Evolutionary conservation across 2,113 vertebrate genomes (phyloP).

Genomic region (Leptobrachium leishanense): DNA sequence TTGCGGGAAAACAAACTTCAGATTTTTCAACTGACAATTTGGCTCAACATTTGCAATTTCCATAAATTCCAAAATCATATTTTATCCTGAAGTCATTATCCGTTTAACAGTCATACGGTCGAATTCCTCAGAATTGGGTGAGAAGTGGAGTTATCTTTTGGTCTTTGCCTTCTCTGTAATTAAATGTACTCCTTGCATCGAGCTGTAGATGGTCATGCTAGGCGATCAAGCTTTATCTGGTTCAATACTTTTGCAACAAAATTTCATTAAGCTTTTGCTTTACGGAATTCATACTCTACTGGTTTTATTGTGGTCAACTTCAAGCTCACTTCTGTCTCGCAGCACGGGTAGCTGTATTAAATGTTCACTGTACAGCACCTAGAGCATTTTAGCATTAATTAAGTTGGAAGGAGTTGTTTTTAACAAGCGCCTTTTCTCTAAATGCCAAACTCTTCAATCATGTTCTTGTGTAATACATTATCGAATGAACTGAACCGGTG

Average conservation of each 20-base stretch:
- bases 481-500: constrained; percentile 32
- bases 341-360: constrained; percentile 61
- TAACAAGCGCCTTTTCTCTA: constrained; percentile 56
- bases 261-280: constrained; percentile 60
- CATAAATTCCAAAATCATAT: no score
- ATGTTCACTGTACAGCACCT: constrained; percentile 55
- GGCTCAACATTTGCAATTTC: no score
- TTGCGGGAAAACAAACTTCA: no score
- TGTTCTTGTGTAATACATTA: constrained; percentile 20
- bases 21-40: no score
- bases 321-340: constrained; percentile 56
- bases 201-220: constrained; percentile 57
- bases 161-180: constrained; percentile 54
- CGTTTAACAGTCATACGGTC: no score
- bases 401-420: constrained; percentile 57
- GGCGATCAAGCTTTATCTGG: constrained; percentile 61
- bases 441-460: constrained; percentile 54
- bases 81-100: no score
- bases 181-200: no score
- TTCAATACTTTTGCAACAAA: constrained; percentile 61
- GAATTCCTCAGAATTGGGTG: no score
- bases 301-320: constrained; percentile 63
- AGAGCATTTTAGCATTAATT: constrained; percentile 59
- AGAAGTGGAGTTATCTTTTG: constrained; percentile 27
- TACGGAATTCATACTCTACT: constrained; percentile 61